These are phyloP conservation scores for Lamellibrachia luymesi DNA, from an alignment of 1,140 invertebrate species.

Conservation along the genomic window DNA sequence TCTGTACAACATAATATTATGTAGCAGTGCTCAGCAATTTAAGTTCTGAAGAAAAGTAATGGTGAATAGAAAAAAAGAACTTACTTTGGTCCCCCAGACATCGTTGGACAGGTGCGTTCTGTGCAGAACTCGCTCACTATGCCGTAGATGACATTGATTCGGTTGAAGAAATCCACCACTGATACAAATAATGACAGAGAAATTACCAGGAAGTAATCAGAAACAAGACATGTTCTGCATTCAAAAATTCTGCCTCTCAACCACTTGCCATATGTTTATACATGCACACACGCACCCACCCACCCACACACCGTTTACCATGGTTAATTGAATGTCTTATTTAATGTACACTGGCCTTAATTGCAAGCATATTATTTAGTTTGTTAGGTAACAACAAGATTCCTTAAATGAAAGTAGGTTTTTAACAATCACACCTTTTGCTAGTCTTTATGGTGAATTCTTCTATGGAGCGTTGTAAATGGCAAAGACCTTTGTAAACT, in stretches of 20 bases:
- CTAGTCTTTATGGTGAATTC: no score
- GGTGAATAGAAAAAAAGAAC: slow-evolving; percentile 23
- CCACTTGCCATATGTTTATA: background rate
- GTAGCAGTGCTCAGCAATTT: background rate
- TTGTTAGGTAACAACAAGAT: no score
- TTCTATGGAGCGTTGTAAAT: no score
- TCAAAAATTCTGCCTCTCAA: background rate
- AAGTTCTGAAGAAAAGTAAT: background rate
- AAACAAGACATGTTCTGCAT: background rate
- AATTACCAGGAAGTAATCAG: background rate
- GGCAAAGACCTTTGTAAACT: no score
- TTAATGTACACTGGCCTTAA: background rate
- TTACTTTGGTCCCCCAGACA: slow-evolving; percentile 76
- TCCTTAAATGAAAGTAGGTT: no score
- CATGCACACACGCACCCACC: background rate
- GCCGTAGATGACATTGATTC: slow-evolving; percentile 87
- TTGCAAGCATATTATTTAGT: background rate
- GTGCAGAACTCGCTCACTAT: slow-evolving; percentile 86
- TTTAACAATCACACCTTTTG: no score
- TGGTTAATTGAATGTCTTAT: background rate
- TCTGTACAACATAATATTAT: no score
- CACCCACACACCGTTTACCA: background rate
- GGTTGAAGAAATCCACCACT: slow-evolving; percentile 96
- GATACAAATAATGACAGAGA: slow-evolving; percentile 37
- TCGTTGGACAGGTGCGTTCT: slow-evolving; percentile 81